phyloP scores from a whole-genome alignment of 2,113 vertebrate genomes.

The Tichodroma muraria region DNA sequence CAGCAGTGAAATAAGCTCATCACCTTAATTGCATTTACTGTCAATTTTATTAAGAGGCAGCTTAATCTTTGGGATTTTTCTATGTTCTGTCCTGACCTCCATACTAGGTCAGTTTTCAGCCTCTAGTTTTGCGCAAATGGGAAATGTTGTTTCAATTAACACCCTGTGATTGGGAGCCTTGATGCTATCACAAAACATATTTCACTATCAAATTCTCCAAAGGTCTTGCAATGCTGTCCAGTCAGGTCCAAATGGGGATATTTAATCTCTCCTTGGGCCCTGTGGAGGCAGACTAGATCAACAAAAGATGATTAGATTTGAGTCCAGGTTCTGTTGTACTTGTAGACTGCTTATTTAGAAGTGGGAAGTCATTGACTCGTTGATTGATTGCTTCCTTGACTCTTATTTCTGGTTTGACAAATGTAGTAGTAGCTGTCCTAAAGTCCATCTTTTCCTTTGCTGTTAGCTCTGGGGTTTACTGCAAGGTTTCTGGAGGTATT shows the following conservation, averaged over 20 bases:
- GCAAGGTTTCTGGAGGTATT: not conserved
- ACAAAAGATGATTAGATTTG: not conserved
- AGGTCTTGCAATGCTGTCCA: not conserved
- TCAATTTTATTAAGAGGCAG: not conserved
- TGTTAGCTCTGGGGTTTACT: not conserved
- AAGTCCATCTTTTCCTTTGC: not conserved
- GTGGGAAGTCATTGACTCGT: fast-evolving
- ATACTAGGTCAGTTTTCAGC: not conserved
- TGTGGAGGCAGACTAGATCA: not conserved
- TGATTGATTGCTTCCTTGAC: not conserved
- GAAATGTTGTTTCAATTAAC: not conserved
- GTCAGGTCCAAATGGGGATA: not conserved
- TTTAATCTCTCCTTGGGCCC: not conserved
- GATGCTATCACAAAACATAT: not conserved
- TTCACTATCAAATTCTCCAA: not conserved
- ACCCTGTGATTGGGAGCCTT: not conserved
- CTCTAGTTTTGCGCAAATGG: not conserved
- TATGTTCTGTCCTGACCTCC: not conserved
- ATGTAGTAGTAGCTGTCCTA: not conserved
- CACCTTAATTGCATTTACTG: not conserved
- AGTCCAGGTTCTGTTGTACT: not conserved
- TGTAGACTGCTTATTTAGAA: not conserved
- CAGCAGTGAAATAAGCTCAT: not conserved
- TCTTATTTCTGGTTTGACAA: not conserved
- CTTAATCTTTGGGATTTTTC: not conserved